Conservation (phyloP, 2,888 invertebrate species). For the Copidosoma aretas region DNA sequence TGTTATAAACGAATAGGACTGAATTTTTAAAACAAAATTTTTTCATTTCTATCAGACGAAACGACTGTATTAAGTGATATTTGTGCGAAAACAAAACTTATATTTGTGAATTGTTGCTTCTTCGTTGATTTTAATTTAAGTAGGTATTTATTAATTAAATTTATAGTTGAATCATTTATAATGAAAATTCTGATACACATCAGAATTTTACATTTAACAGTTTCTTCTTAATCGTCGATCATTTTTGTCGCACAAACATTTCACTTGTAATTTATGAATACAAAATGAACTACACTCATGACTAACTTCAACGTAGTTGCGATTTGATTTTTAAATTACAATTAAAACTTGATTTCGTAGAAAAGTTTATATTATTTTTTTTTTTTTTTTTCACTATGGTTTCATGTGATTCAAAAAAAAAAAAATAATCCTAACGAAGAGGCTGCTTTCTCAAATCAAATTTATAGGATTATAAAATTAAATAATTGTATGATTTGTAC, state of each 20-base stretch:
- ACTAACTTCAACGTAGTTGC: too few species aligned
- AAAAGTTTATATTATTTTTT: background rate
- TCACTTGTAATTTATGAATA: too few species aligned
- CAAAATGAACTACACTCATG: too few species aligned
- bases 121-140: slow-evolving; percentile 27
- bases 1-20: slow-evolving; percentile 6
- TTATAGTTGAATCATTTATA: background rate
- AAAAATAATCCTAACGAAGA: slow-evolving; percentile 39
- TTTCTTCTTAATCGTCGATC: too few species aligned
- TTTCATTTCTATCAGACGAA: slow-evolving; percentile 22
- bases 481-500: slow-evolving; percentile 38
- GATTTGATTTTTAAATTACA: too few species aligned
- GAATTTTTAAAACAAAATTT: slow-evolving; percentile 20
- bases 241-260: too few species aligned
- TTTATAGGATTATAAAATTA: slow-evolving; percentile 44
- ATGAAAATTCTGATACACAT: too few species aligned
- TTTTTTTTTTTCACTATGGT: too few species aligned
- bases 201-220: too few species aligned
- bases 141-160: background rate
- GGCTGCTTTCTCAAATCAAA: slow-evolving; percentile 59
- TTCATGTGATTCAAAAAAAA: background rate
- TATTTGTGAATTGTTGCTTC: slow-evolving; percentile 23
- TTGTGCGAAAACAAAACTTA: slow-evolving; percentile 23
- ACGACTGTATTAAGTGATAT: slow-evolving; percentile 26
- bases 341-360: background rate